Conservation (phyloP, 2,888 invertebrate genomes). For the Drosophila borborema region DNA sequence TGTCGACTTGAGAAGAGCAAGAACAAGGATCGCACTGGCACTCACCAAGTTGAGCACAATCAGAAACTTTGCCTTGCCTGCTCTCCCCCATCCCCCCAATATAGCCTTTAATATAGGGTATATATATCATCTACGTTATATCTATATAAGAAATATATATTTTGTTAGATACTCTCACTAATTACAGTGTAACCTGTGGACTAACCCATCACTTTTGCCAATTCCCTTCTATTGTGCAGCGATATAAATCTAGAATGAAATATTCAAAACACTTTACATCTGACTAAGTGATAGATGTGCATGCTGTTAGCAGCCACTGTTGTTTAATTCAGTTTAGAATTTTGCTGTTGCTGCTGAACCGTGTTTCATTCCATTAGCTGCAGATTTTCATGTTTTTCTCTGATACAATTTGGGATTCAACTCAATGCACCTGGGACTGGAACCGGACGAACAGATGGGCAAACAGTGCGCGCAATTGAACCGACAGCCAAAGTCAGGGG, state of each 20-base stretch:
- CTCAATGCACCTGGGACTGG: slow-evolving; percentile 28
- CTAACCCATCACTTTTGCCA: too few relatives aligned
- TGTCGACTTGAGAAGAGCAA: too few relatives aligned
- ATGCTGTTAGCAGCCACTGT: slow-evolving; percentile 20
- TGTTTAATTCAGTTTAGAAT: slow-evolving; percentile 13
- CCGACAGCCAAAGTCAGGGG: background rate
- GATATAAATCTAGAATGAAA: background rate
- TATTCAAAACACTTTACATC: background rate
- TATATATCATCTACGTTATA: background rate
- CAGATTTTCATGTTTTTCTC: slow-evolving; percentile 44
- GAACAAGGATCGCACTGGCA: too few relatives aligned
- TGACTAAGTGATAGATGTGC: slow-evolving; percentile 8
- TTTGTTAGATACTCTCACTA: background rate
- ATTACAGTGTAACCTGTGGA: background rate
- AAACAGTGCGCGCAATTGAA: background rate
- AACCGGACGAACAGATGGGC: background rate
- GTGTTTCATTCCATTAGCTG: slow-evolving; percentile 38
- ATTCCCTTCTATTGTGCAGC: too few relatives aligned
- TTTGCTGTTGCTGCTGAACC: slow-evolving; percentile 6
- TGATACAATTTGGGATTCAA: slow-evolving; percentile 42
- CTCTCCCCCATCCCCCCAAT: too few relatives aligned
- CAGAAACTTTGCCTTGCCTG: too few relatives aligned
- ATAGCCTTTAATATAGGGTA: background rate
- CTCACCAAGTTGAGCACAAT: too few relatives aligned
- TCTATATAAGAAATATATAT: background rate